These are phyloP conservation scores for Acanthiza pusilla DNA, from an alignment of 2,797 vertebrate genomes.

Conservation along the genomic window DNA sequence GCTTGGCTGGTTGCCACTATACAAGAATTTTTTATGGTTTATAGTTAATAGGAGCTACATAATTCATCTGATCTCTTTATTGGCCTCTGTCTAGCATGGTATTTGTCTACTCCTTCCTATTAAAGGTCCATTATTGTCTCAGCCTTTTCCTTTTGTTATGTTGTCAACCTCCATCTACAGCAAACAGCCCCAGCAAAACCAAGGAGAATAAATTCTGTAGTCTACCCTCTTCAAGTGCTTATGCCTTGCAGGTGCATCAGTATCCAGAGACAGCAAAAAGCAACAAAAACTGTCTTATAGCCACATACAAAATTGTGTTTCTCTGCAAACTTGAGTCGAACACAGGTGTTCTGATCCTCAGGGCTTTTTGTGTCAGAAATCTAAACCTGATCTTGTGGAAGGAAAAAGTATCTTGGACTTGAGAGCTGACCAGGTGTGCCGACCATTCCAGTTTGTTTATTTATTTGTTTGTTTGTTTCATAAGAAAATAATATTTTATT, in stretches of 20 bases:
- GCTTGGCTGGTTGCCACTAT: neutral
- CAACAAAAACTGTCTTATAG: neutral
- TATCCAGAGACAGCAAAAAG: neutral
- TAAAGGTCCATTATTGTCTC: neutral
- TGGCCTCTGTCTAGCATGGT: neutral
- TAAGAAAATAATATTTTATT: neutral
- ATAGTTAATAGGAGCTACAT: neutral
- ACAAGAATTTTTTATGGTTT: neutral
- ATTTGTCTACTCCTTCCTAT: neutral
- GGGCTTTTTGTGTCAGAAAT: neutral
- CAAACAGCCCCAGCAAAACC: neutral
- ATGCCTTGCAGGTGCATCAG: neutral
- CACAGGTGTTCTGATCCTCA: neutral
- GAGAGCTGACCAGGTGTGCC: neutral
- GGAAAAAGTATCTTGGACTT: neutral
- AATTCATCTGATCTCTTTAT: neutral
- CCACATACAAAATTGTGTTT: neutral
- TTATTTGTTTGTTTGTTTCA: neutral
- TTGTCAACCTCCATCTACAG: neutral
- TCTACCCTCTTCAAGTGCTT: neutral
- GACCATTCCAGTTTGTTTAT: accelerated
- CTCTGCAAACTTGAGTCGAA: neutral
- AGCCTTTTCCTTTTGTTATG: neutral
- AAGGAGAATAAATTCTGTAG: neutral
- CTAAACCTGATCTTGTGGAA: neutral